Conservation (phyloP, 2,113 vertebrate genomes). For the Rhineura floridana region DNA sequence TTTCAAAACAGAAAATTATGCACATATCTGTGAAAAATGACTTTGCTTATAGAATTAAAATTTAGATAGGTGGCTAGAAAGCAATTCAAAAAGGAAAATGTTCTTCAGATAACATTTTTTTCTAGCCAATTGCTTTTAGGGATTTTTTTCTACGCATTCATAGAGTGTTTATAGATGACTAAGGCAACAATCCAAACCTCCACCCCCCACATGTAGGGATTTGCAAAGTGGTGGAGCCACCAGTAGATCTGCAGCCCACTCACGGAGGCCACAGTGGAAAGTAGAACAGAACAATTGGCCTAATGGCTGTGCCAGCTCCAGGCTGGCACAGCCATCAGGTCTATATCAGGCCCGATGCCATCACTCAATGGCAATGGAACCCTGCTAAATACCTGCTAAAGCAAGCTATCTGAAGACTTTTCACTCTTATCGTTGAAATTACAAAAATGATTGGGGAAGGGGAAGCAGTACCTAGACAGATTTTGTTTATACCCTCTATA, state of each 20-base stretch:
- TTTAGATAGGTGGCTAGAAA: background rate
- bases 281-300: too few relatives aligned
- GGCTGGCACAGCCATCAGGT: too few relatives aligned
- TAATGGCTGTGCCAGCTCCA: too few relatives aligned
- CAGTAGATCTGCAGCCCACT: too few relatives aligned
- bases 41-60: slow-evolving; percentile 25
- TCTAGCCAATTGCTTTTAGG: background rate
- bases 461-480: background rate
- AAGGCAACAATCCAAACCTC: background rate
- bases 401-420: background rate
- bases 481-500: background rate
- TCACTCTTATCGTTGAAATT: background rate
- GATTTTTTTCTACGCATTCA: background rate
- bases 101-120: slow-evolving; percentile 19
- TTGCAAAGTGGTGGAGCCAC: too few relatives aligned
- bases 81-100: slow-evolving; percentile 14
- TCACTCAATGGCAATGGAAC: too few relatives aligned
- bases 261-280: too few relatives aligned
- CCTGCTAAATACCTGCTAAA: background rate
- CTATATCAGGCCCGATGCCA: too few relatives aligned
- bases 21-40: background rate
- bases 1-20: rapidly evolving
- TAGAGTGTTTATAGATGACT: background rate
- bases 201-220: too few relatives aligned
- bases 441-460: background rate